Conservation (phyloP, 2,888 invertebrate genomes). For the Ophion ellenae region DNA sequence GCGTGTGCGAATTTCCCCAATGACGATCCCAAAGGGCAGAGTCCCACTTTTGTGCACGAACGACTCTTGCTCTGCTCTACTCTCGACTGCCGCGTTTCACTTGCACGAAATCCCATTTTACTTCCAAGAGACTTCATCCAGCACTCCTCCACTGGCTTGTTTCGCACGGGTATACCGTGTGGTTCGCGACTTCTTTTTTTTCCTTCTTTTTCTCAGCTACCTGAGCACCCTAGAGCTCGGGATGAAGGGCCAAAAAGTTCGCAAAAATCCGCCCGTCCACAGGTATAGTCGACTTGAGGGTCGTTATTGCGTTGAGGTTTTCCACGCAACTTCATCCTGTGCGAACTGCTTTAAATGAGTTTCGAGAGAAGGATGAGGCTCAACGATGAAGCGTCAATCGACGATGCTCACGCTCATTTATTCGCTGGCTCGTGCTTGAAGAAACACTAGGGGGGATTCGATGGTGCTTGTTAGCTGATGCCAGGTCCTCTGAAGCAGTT, state of each 20-base stretch:
- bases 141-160: slow-evolving; percentile 24
- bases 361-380: slow-evolving; percentile 31
- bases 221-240: slow-evolving; percentile 9
- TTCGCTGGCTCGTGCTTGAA: slow-evolving; percentile 25
- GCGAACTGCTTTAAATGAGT: slow-evolving; percentile 10
- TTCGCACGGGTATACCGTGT: slow-evolving; percentile 39
- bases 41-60: slow-evolving; percentile 59
- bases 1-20: slow-evolving; percentile 35
- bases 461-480: slow-evolving; percentile 28
- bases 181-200: slow-evolving; percentile 28
- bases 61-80: slow-evolving; percentile 49
- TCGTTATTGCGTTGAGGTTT: slow-evolving; percentile 42
- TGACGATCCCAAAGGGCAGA: slow-evolving; percentile 57
- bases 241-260: slow-evolving; percentile 41
- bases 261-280: slow-evolving; percentile 32
- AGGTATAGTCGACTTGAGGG: slow-evolving; percentile 29
- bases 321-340: slow-evolving; percentile 37
- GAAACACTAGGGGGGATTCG: slow-evolving; percentile 13
- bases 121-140: slow-evolving; percentile 59
- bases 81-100: slow-evolving; percentile 48
- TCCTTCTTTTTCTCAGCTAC: slow-evolving; percentile 9
- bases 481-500: neutral
- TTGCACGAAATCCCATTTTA: slow-evolving; percentile 65
- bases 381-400: slow-evolving; percentile 42
- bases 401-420: slow-evolving; percentile 36